Base-by-base conservation (phyloP, 2,113 vertebrate genomes). In the Phasianus colchicus region DNA sequence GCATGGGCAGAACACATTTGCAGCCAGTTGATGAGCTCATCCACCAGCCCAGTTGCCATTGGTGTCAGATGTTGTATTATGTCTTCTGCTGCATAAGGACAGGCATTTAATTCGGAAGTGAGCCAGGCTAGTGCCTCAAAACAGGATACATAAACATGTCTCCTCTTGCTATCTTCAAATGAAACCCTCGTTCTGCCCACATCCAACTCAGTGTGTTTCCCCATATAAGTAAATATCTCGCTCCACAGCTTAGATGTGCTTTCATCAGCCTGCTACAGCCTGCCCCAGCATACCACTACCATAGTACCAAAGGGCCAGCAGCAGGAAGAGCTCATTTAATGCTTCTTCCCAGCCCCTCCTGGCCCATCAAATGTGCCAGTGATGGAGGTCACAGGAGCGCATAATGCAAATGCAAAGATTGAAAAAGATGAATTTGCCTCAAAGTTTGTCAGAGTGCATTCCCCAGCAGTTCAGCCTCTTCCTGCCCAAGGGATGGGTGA, bases 91-190 rank as follows among this genome's bases (percentile, higher is more conserved):
- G 80, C 40, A 21, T 50, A 74, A 63, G 47, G 7, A 81, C 32
- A 50, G 13, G 88, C 10, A 20, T 40, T 93, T 78, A 63, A 69
- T 83, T 57, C 50, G 75, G 79, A 93, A 95, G 71, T 60, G 63
- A 38, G 70, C 11, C 22, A 38, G 36, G 14, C 61, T 36, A 22
- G n/a, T 36, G n/a, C 58, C 58, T 36, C 8, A 14, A 27, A 38
- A 18, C 36, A 18, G 24, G 36, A 4, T 10, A 40, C 16, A 7
- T 29, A 40, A 27, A 36, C 36, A 18, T 8, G 36, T 38, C 25
- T 40, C 21, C 21, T 61, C 24, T 14, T 27, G 16, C 61, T 40
- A 15, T 29, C 36, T 25, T 38, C 25, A 29, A 25, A n/a, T 24
- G n/a, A 61, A 38, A 40, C 36, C 10, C 34, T 38, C 25, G 10